Evolutionary conservation across 2,888 invertebrate species (phyloP).

Genomic region (Liodrosophila aerea): DNA sequence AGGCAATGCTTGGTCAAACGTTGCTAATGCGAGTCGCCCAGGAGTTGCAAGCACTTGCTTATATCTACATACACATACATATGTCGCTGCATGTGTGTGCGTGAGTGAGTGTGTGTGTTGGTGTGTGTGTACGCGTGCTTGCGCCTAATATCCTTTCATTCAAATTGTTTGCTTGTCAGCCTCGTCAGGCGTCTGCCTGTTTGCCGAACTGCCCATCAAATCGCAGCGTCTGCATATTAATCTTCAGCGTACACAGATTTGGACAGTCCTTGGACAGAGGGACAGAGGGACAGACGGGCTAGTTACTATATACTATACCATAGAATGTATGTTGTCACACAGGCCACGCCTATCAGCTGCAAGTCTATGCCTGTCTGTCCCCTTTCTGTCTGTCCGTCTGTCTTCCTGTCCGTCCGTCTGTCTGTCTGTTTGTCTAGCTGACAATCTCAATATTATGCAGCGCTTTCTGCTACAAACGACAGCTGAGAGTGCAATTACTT

Average conservation of each 20-base stretch:
- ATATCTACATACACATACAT: constrained; percentile 1
- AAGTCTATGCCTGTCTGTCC: background rate
- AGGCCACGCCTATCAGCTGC: background rate
- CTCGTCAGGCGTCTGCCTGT: constrained; percentile 25
- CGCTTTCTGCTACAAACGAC: constrained; percentile 22
- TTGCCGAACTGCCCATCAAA: constrained; percentile 49
- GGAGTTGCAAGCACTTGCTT: constrained; percentile 27
- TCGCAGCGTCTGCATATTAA: constrained; percentile 62
- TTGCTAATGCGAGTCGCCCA: constrained; percentile 53
- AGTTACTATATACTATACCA: background rate
- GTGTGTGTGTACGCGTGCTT: constrained; percentile 27
- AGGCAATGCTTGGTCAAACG: constrained; percentile 69
- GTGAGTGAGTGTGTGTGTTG: constrained; percentile 8
- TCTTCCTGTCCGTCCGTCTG: constrained; percentile 14
- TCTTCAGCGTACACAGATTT: constrained; percentile 55
- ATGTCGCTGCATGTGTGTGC: background rate
- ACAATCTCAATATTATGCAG: constrained; percentile 46
- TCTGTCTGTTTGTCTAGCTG: constrained; percentile 27
- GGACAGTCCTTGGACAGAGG: constrained; percentile 3
- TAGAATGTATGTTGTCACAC: constrained; percentile 22
- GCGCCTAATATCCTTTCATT: constrained; percentile 57
- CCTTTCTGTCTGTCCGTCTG: background rate
- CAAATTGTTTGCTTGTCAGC: constrained; percentile 57
- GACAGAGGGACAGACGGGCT: constrained; percentile 2
- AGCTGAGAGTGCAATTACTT: constrained; percentile 53